phyloP scores from a whole-genome alignment of 2,888 invertebrate genomes.

The Tachina fera region DNA sequence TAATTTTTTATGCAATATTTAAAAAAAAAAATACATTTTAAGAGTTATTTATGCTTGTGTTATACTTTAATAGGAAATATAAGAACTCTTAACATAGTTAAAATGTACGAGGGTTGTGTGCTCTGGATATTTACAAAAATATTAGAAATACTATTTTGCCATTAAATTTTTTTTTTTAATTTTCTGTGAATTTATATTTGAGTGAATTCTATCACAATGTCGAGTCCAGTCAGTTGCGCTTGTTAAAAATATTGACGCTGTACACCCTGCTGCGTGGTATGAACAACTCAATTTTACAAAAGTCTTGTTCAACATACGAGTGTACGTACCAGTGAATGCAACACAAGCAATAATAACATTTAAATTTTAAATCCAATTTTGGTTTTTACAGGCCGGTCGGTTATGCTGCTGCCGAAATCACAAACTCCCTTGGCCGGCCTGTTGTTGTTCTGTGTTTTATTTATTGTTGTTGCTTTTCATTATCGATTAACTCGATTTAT shows the following conservation, averaged over 20 bases:
- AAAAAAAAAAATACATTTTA: slow-evolving; percentile 13
- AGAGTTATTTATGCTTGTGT: slow-evolving; percentile 20
- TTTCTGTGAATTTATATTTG: slow-evolving; percentile 51
- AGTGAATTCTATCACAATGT: slow-evolving; percentile 74
- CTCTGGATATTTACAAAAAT: neutral
- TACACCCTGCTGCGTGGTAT: slow-evolving; percentile 66
- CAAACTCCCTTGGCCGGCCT: slow-evolving; percentile 47
- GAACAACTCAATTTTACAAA: slow-evolving; percentile 71
- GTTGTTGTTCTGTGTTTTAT: neutral
- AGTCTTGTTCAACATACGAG: slow-evolving; percentile 73
- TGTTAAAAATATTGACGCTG: slow-evolving; percentile 57
- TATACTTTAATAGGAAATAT: neutral
- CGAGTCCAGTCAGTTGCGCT: slow-evolving; percentile 64
- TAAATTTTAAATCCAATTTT: slow-evolving; percentile 64
- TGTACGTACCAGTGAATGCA: slow-evolving; percentile 54
- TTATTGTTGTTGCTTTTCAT: slow-evolving; percentile 50
- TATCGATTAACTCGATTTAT: slow-evolving; percentile 68
- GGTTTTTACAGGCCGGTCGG: slow-evolving; percentile 11
- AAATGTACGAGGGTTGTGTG: slow-evolving; percentile 13
- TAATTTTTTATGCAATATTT: slow-evolving; percentile 42
- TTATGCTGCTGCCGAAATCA: slow-evolving; percentile 14
- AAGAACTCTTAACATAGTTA: neutral
- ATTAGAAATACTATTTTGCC: neutral
- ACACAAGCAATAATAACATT: slow-evolving; percentile 69
- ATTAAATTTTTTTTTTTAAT: neutral